Conservation (phyloP, 2,113 vertebrate genomes). For the Octodon degus region DNA sequence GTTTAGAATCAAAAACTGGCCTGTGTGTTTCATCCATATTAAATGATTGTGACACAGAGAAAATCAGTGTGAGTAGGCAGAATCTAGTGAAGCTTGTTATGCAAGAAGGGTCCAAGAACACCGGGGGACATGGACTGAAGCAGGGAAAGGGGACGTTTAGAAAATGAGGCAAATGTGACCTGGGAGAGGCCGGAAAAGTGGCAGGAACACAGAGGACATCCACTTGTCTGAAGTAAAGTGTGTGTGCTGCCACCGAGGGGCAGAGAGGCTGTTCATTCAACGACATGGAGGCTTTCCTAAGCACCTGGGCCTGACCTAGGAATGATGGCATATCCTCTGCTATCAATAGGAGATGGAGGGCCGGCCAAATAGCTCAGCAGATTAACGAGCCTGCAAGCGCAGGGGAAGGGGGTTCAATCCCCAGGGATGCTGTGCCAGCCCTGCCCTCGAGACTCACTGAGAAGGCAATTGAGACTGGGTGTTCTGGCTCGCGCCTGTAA, state of each 20-base stretch:
- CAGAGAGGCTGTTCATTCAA: neutral
- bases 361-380: no score
- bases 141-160: fast-evolving
- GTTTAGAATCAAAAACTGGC: neutral
- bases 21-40: neutral
- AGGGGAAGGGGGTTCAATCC: no score
- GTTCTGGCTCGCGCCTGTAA: no score
- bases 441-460: no score
- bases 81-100: neutral
- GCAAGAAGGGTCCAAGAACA: neutral
- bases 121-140: neutral
- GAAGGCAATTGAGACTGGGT: no score
- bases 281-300: neutral
- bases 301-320: neutral
- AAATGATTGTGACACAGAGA: neutral
- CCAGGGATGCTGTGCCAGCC: no score
- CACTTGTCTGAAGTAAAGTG: neutral
- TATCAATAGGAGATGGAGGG: neutral
- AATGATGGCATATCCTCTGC: neutral
- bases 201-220: neutral
- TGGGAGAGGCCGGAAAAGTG: neutral
- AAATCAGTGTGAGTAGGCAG: neutral
- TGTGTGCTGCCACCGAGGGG: neutral
- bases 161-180: neutral
- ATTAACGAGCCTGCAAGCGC: no score